A percentile compares a stretch with the other conserved stretches of the same genome.
These are phyloP conservation scores for Natator depressus DNA, from an alignment of 2,113 vertebrate genomes.

Conservation along the genomic window DNA sequence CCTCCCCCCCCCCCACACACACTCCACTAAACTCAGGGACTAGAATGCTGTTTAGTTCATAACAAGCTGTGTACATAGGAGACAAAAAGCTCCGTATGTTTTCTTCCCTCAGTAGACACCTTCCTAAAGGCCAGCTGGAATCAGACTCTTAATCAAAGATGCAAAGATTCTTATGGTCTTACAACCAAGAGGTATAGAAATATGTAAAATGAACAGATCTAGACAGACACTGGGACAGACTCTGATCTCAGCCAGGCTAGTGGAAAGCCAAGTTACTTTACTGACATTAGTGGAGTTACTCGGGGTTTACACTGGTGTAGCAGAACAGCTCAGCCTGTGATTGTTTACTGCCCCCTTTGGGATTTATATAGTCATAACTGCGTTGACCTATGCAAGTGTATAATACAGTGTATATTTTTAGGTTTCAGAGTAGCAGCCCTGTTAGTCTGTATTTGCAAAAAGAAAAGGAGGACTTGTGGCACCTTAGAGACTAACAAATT, in stretches of 20 bases:
- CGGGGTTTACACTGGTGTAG: neutral
- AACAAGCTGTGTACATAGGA: neutral
- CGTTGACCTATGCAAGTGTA: neutral
- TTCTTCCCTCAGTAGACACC: neutral
- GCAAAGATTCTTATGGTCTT: neutral
- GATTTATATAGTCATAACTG: neutral
- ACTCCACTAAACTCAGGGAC: neutral
- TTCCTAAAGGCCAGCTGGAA: neutral
- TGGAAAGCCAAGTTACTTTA: neutral
- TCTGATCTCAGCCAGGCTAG: neutral
- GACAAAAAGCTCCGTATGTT: neutral
- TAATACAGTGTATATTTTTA: neutral
- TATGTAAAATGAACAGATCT: neutral
- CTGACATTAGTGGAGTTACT: neutral
- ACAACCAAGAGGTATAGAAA: neutral
- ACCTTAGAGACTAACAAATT: too few relatives aligned
- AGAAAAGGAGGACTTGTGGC: too few relatives aligned
- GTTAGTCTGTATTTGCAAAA: too few relatives aligned
- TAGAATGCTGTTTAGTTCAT: neutral
- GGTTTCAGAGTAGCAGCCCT: too few relatives aligned
- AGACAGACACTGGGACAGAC: neutral
- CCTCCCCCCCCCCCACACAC: rapidly evolving
- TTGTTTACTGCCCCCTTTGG: neutral
- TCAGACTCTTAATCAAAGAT: neutral
- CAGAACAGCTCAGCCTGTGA: neutral